Conservation (phyloP, 2,888 invertebrate species). For the Nephrotoma guestfalica region DNA sequence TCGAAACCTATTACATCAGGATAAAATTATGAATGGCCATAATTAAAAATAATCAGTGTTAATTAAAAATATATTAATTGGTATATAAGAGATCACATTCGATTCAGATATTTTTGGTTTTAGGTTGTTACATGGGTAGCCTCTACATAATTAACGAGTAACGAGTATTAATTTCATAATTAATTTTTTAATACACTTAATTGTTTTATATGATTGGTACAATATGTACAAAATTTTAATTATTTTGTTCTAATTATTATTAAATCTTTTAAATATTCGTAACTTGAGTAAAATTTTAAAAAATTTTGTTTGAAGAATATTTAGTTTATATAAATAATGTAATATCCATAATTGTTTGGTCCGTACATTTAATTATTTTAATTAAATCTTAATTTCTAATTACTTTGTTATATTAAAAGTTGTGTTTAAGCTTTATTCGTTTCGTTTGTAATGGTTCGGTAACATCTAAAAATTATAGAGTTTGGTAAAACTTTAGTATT, state of each 20-base stretch:
- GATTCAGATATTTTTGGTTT: neutral
- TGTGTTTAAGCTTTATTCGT: neutral
- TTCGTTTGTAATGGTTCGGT: no score
- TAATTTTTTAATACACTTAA: neutral
- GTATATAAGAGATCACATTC: neutral
- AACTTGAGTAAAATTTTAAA: neutral
- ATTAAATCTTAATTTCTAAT: neutral
- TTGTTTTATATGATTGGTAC: neutral
- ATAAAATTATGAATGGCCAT: neutral
- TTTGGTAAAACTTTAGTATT: no score
- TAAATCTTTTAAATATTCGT: neutral
- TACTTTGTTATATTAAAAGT: neutral
- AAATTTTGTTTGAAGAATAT: neutral
- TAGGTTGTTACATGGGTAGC: neutral
- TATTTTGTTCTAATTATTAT: neutral
- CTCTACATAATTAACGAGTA: neutral
- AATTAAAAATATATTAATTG: neutral
- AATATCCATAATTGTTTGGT: neutral
- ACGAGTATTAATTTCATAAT: neutral
- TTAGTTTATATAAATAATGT: neutral
- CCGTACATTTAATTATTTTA: neutral
- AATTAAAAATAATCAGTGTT: neutral
- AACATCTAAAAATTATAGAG: no score
- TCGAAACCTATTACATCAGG: neutral
- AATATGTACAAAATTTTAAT: neutral